Evolutionary conservation across 2,888 invertebrate species (phyloP).

Genomic region (Conomelus anceps): DNA sequence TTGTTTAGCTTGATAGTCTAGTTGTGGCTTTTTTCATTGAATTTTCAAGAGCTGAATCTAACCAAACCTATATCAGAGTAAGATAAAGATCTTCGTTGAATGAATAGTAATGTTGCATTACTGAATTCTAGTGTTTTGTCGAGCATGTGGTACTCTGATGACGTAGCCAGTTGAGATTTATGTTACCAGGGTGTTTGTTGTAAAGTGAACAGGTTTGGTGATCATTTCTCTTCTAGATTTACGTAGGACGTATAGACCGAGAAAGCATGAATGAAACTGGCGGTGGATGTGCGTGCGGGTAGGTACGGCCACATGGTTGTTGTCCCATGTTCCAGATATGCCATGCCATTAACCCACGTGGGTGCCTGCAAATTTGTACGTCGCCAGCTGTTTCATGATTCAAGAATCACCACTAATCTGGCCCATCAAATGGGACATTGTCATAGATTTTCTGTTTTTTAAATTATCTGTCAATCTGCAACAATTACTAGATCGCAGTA

Average conservation of each 20-base stretch:
- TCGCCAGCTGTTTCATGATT: not conserved
- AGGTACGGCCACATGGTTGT: not conserved
- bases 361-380: not conserved
- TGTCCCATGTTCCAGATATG: not conserved
- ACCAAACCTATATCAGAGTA: not conserved
- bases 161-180: not conserved
- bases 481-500: too few species aligned
- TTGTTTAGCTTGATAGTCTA: not conserved
- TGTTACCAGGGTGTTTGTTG: not conserved
- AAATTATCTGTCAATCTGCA: not conserved
- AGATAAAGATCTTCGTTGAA: not conserved
- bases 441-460: not conserved
- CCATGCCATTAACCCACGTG: not conserved
- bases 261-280: constrained; percentile 1
- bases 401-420: not conserved
- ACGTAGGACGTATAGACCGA: not conserved
- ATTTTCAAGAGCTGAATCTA: not conserved
- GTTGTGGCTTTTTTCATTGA: not conserved
- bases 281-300: not conserved
- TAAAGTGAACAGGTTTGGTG: not conserved
- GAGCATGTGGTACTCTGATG: not conserved
- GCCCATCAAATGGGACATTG: not conserved
- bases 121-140: not conserved
- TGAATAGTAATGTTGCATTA: not conserved
- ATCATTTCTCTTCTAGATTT: constrained; percentile 5